These are phyloP conservation scores for Thereva unica DNA, from an alignment of 2,888 invertebrate species.

Conservation along the genomic window DNA sequence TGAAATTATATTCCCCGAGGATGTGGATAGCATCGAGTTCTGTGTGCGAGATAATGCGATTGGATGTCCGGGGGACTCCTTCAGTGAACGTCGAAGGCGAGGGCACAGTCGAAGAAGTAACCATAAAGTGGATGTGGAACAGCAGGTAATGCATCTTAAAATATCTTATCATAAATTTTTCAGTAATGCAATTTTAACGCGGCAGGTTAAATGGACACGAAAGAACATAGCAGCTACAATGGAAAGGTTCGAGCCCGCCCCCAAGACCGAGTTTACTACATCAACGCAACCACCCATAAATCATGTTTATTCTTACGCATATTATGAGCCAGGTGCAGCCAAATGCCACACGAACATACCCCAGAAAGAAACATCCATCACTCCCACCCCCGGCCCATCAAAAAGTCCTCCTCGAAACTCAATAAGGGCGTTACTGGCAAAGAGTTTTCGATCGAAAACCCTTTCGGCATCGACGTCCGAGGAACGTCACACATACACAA, in stretches of 20 bases:
- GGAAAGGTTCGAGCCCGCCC: constrained; percentile 66
- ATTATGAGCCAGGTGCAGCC: constrained; percentile 73
- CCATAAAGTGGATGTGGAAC: constrained; percentile 56
- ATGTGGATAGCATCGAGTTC: constrained; percentile 57
- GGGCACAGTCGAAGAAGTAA: constrained; percentile 55
- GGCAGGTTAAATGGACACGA: constrained; percentile 64
- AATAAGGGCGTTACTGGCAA: constrained; percentile 54
- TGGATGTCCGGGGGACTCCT: constrained; percentile 49
- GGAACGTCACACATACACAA: constrained; percentile 70
- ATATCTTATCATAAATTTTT: neutral
- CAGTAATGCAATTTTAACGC: constrained; percentile 1
- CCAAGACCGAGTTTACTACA: constrained; percentile 37
- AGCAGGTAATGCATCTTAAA: constrained; percentile 50
- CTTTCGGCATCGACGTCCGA: constrained; percentile 50
- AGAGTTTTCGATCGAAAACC: constrained; percentile 55
- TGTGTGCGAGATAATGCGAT: constrained; percentile 53
- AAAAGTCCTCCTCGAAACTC: constrained; percentile 57
- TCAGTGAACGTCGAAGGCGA: constrained; percentile 52
- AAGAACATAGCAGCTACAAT: constrained; percentile 68
- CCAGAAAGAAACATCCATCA: constrained; percentile 51
- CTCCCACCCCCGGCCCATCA: constrained; percentile 49
- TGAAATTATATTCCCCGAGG: constrained; percentile 55
- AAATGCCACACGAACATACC: constrained; percentile 68
- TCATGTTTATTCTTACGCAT: constrained; percentile 80
- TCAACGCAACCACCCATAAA: constrained; percentile 48